Evolutionary conservation across 2,888 invertebrate genomes (phyloP), one percentile per base, ranked within the genome.

Genomic region (Labia minor): DNA sequence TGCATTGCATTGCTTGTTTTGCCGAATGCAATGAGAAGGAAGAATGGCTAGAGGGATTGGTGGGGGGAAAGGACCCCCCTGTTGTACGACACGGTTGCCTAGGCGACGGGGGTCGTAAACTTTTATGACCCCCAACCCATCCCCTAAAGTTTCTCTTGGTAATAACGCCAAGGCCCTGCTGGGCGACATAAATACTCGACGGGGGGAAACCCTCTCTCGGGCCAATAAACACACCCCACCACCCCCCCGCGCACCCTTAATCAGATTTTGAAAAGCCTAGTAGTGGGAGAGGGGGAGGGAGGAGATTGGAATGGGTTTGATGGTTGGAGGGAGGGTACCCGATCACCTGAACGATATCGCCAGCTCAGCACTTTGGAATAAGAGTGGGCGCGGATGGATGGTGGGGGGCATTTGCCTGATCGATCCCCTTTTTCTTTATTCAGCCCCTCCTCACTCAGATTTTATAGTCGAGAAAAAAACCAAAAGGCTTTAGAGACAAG

Each of bases 321-420:
- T 8, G 26, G 26, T 3, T 26, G n/a, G n/a, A n/a, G 49, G 49
- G 3, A 49, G 2, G 14, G 14, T 8, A 49, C n/a, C 49, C 49
- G 49, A 49, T 49, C 49, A 49, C 49, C 49, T 49, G 49, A 49
- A 49, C 49, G 49, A 49, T 49, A 49, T 49, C 49, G 49, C 49
- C 49, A 49, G 49, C 49, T 49, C 49, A 49, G 49, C 49, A 49
- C 49, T 49, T n/a, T 49, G 49, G 49, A 14, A 49, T 49, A 49
- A 49, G 8, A 49, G 49, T 3, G n/a, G n/a, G n/a, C n/a, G n/a
- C n/a, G n/a, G n/a, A n/a, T n/a, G n/a, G n/a, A n/a, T n/a, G n/a
- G n/a, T n/a, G 8, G 26, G 49, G 49, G 49, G 14, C 49, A 49
- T 49, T 49, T 49, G 49, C 49, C 49, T 49, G 49, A 49, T 49